These are phyloP conservation scores for Oenanthe melanoleuca DNA, from an alignment of 2,113 vertebrate genomes.

Conservation along the genomic window DNA sequence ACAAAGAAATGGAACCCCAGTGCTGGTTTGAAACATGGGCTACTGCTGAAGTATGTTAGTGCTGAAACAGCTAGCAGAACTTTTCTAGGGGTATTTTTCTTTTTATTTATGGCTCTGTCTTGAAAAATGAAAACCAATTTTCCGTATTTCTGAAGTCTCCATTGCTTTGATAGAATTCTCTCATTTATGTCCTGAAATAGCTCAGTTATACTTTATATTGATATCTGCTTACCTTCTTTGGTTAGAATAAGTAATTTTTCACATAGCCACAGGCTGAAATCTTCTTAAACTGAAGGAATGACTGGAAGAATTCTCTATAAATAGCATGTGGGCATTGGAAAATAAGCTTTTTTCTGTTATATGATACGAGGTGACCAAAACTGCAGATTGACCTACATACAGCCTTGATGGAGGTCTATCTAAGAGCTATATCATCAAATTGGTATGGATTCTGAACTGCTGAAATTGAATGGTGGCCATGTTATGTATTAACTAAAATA, in stretches of 20 bases:
- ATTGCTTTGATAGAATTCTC: neutral
- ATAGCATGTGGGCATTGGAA: neutral
- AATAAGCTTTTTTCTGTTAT: neutral
- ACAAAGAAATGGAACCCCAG: neutral
- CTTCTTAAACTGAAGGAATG: neutral
- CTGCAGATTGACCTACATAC: neutral
- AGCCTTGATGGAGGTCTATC: neutral
- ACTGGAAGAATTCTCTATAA: neutral
- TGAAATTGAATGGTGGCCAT: neutral
- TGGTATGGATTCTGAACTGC: neutral
- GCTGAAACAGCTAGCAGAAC: neutral
- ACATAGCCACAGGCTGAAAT: neutral
- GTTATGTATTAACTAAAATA: neutral
- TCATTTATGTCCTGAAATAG: neutral
- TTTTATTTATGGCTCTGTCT: neutral
- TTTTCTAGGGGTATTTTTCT: neutral
- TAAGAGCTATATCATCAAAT: neutral
- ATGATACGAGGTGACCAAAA: neutral
- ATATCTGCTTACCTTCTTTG: neutral
- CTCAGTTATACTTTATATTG: neutral
- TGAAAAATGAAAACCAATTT: neutral
- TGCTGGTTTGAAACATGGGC: neutral
- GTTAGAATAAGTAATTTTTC: slow-evolving; percentile 24
- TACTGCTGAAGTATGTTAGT: neutral
- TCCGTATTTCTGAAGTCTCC: neutral